Evolutionary conservation across 2,113 vertebrate genomes (phyloP), one percentile per base, ranked within the genome.

Genomic region (Rattus norvegicus): DNA sequence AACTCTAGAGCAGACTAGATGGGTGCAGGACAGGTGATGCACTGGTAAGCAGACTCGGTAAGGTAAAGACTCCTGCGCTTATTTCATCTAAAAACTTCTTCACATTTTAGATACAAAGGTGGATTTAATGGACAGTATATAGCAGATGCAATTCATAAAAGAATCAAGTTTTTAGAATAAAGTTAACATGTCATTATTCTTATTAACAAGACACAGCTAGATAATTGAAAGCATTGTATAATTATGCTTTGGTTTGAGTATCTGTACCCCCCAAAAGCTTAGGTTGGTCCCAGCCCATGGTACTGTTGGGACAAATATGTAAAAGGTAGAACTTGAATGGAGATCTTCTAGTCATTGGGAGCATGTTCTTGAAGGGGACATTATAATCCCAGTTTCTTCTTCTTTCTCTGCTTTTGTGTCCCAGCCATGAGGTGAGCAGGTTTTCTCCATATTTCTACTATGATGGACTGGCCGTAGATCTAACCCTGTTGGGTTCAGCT

Each of bases 131-230:
- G 52, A 89, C 77, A 16, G 33, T 16, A 89, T 20, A 91, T 22
- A 43, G 30, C 65, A 52, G 43, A 73, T 70, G 8, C 2, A 65
- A 79, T 93, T 96, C 67, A 63, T 70, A 79, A 70, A 90, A 92
- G 19, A 76, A 72, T 91, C 59, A 36, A 33, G 39, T 85, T 92
- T 92, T 84, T 52, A 92, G 30, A 83, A 73, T 91, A 88, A 94
- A 91, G 30, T 26, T 49, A 43, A 43, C 39, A 28, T 73, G 56
- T 69, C 43, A 22, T 81, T 86, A 63, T 63, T 93, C 69, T 84
- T 43, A 70, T 73, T 86, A 92, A 86, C 1, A 39, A 86, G 54
- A 73, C 28, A 93, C 13, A 88, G 39, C 3, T 11, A 91, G 36
- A n/a, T 87, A 12, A 94, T 3, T 96, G 59, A 94, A 94, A 93